Evolutionary conservation across 1,140 invertebrate genomes (phyloP).

Genomic region (Lycorma delicatula): DNA sequence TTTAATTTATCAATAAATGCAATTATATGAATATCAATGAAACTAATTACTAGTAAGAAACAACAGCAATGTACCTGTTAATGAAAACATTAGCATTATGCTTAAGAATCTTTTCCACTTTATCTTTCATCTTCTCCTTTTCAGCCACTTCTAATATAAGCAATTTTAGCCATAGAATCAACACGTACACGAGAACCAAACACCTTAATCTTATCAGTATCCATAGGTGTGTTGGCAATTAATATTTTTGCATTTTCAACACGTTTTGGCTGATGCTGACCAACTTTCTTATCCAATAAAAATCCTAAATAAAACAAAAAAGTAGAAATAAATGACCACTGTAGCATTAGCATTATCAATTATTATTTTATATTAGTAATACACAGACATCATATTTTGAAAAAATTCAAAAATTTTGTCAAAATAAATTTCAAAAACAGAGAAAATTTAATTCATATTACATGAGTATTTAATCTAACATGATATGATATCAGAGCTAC

Average conservation of each 20-base stretch:
- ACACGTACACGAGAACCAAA: constrained; percentile 97
- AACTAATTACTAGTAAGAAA: no score
- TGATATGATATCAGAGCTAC: no score
- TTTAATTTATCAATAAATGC: no score
- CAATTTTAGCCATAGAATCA: constrained; percentile 96
- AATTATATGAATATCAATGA: no score
- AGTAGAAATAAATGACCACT: no score
- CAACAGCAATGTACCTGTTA: constrained; percentile 83
- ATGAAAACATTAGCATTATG: constrained; percentile 99
- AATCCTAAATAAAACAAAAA: constrained; percentile 74
- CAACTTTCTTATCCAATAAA: constrained; percentile 92
- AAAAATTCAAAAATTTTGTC: no score
- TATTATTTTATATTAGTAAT: no score
- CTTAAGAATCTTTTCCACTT: constrained; percentile 93
- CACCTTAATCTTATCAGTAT: constrained; percentile 99
- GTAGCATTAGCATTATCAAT: no score
- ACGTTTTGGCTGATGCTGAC: constrained; percentile 77
- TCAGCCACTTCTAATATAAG: constrained; percentile 95
- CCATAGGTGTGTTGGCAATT: constrained; percentile 99
- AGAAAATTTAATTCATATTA: no score
- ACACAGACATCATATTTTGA: no score
- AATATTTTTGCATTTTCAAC: constrained; percentile 87
- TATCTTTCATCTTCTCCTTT: constrained; percentile 99
- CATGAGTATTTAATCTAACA: no score
- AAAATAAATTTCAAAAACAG: no score